Percentiles rank a stretch among this genome's conserved stretches.
These are phyloP conservation scores for Diplogasteroides magnus DNA, from an alignment of 1,140 invertebrate genomes.

Conservation along the genomic window DNA sequence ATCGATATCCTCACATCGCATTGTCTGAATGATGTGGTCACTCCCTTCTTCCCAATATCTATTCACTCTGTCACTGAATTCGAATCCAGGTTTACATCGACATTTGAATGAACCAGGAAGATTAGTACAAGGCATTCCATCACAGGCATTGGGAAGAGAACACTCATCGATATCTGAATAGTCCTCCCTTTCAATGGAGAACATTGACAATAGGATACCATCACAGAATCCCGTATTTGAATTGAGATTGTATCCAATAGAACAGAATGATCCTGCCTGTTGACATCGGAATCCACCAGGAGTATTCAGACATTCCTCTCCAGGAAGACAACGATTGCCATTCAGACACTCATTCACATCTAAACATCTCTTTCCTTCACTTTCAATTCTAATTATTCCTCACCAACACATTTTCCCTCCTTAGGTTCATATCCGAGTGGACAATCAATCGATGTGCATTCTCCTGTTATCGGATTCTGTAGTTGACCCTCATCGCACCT, in stretches of 20 bases:
- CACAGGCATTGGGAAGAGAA: constrained; percentile 55
- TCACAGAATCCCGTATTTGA: constrained; percentile 48
- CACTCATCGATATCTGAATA: constrained; percentile 56
- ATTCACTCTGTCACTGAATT: constrained; percentile 51
- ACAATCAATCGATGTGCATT: constrained; percentile 58
- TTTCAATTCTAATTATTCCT: constrained; percentile 17
- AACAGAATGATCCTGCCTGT: constrained; percentile 49
- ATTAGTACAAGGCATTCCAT: constrained; percentile 60
- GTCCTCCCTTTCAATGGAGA: constrained; percentile 1
- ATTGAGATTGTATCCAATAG: constrained; percentile 46
- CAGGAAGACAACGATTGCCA: constrained; percentile 63
- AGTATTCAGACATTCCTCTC: constrained; percentile 82
- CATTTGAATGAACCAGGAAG: constrained; percentile 57
- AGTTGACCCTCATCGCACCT: constrained; percentile 58
- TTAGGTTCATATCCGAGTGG: constrained; percentile 59
- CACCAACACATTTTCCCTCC: constrained; percentile 61
- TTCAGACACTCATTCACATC: constrained; percentile 79
- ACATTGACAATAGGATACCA: constrained; percentile 28
- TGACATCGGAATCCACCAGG: constrained; percentile 65
- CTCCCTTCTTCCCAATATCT: background rate
- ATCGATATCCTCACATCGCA: constrained; percentile 48
- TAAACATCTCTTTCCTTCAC: constrained; percentile 1
- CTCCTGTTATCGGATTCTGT: constrained; percentile 46
- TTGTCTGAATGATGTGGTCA: constrained; percentile 12
- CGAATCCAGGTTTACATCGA: constrained; percentile 59